Evolutionary conservation across 35 echinoderm and acorn worm genomes (phyloP).

Genomic region (Ophioderma brevispina): DNA sequence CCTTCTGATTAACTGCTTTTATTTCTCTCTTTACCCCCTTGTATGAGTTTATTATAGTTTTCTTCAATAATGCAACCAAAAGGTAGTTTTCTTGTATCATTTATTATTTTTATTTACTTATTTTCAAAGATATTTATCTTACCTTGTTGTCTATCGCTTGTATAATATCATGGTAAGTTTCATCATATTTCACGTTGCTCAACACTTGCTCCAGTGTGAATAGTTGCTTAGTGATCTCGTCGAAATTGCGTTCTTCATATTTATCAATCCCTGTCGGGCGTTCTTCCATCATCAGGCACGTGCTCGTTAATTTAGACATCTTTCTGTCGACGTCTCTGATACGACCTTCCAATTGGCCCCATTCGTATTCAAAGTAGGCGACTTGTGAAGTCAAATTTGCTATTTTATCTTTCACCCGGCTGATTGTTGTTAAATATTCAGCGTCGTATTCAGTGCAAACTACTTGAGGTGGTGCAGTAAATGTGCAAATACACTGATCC

Average conservation of each 20-base stretch:
- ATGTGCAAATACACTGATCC: neutral
- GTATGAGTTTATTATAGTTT: no score
- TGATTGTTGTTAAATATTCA: neutral
- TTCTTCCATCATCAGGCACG: neutral
- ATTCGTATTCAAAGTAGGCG: neutral
- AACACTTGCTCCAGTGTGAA: neutral
- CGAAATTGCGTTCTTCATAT: neutral
- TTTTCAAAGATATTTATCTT: no score
- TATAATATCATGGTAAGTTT: neutral
- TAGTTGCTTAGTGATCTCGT: neutral
- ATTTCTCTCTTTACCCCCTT: no score
- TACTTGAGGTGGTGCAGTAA: neutral
- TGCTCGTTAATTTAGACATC: neutral
- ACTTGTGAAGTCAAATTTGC: neutral
- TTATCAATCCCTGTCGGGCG: neutral
- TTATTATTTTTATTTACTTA: no score
- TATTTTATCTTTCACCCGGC: neutral
- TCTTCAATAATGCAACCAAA: no score
- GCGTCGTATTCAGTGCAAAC: neutral
- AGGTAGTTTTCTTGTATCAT: no score
- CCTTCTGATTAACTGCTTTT: no score
- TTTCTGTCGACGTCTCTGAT: neutral
- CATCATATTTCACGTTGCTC: neutral
- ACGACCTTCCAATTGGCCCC: neutral
- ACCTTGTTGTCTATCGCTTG: neutral